Base-by-base conservation (phyloP, 2,888 invertebrate genomes). In the Bellardia bayeri region DNA sequence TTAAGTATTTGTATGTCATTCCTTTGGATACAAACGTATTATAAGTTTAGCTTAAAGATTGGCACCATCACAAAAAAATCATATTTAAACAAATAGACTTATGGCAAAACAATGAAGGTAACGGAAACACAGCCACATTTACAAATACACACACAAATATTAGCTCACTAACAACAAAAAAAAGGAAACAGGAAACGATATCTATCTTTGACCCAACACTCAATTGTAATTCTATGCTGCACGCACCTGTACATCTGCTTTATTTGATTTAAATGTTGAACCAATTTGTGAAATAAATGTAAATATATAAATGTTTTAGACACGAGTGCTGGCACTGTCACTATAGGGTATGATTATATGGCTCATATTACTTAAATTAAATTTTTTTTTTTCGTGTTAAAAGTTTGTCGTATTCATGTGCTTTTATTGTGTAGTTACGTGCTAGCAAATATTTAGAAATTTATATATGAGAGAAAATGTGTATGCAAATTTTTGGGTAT, bases 1-100 rank as follows among this genome's bases (percentile, higher is more conserved):
- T 88, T 89, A 72, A 72, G 56, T 63, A 82, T 86, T 88, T 88
- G 72, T 76, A 72, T 79, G 54, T 56, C 54, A 75, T 80, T 81
- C 79, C 61, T 51, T 74, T 30, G 30, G 61, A 49, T 33, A 49
- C 5, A 37, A 68, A 69, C n/a, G 49, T 68, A 64, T 75, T 51
- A 68, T 33, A 69, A 75, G 23, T 61, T 68, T 61, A 51, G 51
- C 49, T 13, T n/a, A 64, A 23, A 64, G 49, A 8, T 54, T 56
- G 71, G 16, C 16, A 71, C 40, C 54, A 71, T 40, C 51, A 54
- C 45, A 64, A 40, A 16, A 40, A 68, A 54, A 23, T 13, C 4
- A 37, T 56, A 71, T 56, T 54, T 56, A 56, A 66, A 74, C 37
- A 68, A 82, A 58, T 14, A 40, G 13, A 72, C 72, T 45, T 72